Evolutionary conservation across 2,113 vertebrate species (phyloP).

Genomic region (Taxidea taxus): DNA sequence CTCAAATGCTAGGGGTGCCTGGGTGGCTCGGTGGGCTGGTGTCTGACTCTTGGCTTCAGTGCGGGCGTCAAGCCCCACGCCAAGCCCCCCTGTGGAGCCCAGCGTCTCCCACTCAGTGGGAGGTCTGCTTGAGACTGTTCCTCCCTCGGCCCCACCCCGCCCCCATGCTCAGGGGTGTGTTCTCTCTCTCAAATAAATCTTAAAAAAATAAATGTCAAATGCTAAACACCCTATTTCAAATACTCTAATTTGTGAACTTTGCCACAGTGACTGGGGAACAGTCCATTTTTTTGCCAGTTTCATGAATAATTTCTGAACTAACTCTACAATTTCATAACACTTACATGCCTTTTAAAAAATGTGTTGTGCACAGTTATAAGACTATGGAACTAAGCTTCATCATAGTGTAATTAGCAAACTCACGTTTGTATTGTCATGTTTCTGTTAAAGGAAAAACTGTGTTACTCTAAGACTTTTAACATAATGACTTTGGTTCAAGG

Average conservation of each 20-base stretch:
- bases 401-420: conserved; percentile 30
- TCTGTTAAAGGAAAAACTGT: neutral
- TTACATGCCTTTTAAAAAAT: neutral
- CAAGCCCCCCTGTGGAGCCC: too few species aligned
- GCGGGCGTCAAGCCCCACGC: too few species aligned
- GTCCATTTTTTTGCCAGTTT: neutral
- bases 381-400: conserved; percentile 15
- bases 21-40: too few species aligned
- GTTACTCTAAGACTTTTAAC: neutral
- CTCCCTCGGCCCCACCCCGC: too few species aligned
- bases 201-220: neutral
- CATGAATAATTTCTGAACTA: conserved; percentile 29
- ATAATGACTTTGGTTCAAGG: conserved; percentile 56
- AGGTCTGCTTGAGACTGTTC: too few species aligned
- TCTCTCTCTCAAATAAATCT: too few species aligned
- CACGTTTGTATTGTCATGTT: conserved; percentile 37
- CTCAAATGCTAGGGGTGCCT: too few species aligned
- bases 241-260: conserved; percentile 33
- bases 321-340: neutral
- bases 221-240: conserved; percentile 20
- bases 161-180: too few species aligned
- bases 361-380: neutral
- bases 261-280: conserved; percentile 44
- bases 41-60: too few species aligned
- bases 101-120: too few species aligned